phyloP scores from a whole-genome alignment of 1,140 invertebrate genomes.

The Neuroterus valhalla region DNA sequence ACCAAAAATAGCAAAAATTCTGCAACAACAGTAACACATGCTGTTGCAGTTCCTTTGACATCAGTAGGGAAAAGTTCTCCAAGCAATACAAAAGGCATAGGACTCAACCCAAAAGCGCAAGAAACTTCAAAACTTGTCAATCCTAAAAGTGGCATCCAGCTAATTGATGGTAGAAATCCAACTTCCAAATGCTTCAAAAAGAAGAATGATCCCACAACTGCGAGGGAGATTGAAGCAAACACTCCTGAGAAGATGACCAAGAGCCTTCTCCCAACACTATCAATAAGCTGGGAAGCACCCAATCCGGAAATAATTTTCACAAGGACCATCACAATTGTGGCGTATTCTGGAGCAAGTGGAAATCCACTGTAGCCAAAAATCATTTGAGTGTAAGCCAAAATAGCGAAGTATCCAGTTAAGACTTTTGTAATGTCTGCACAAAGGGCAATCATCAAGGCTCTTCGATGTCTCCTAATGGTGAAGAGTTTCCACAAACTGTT shows the following conservation, averaged over 20 bases:
- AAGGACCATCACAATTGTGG: conserved; percentile 84
- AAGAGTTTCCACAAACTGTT: conserved; percentile 16
- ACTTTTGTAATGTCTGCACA: conserved; percentile 19
- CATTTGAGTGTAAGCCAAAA: not conserved
- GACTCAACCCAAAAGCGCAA: conserved; percentile 85
- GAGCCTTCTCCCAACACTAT: conserved; percentile 83
- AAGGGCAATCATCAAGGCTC: not conserved
- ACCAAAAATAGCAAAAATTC: conserved; percentile 10
- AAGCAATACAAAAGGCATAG: conserved; percentile 87
- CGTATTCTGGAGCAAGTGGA: conserved; percentile 33
- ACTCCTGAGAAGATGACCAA: conserved; percentile 80
- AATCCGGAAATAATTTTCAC: conserved; percentile 85
- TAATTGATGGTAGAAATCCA: conserved; percentile 73
- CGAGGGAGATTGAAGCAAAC: conserved; percentile 78
- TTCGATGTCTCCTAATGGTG: not conserved
- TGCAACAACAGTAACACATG: not conserved
- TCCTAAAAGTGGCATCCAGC: conserved; percentile 82
- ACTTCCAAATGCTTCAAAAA: conserved; percentile 71
- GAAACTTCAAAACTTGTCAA: conserved; percentile 84
- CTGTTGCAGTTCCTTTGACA: conserved; percentile 11
- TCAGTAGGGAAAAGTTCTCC: conserved; percentile 78
- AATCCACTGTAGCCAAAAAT: conserved; percentile 1
- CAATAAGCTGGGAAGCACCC: conserved; percentile 81
- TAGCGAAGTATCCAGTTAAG: conserved; percentile 10
- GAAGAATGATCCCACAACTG: conserved; percentile 79